Percentiles rank a stretch among this genome's conserved stretches.
Evolutionary conservation across 1,140 invertebrate species (phyloP).

Genomic region (Pachypeltis micranthus): DNA sequence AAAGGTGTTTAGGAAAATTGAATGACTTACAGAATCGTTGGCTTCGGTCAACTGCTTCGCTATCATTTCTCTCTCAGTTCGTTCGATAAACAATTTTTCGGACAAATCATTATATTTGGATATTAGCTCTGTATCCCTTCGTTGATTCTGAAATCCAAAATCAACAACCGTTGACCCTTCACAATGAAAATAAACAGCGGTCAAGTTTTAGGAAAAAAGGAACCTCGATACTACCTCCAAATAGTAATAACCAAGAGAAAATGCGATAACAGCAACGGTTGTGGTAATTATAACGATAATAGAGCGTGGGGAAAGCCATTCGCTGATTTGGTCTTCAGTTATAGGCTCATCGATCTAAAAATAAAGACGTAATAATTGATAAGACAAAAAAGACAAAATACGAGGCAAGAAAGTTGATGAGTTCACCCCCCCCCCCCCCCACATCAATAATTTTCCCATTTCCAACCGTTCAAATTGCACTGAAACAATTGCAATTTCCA

Average conservation of each 20-base stretch:
- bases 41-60: conserved; percentile 22
- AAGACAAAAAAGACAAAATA: too few species aligned
- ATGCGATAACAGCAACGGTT: conserved; percentile 52
- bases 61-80: conserved; percentile 20
- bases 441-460: too few species aligned
- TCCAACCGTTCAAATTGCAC: too few species aligned
- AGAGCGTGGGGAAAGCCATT: background rate
- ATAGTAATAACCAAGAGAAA: conserved; percentile 63
- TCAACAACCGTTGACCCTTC: conserved; percentile 20
- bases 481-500: too few species aligned
- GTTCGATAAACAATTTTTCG: conserved; percentile 29
- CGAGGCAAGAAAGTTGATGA: too few species aligned
- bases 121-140: conserved; percentile 46
- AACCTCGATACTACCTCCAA: conserved; percentile 40
- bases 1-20: background rate
- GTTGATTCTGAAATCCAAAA: conserved; percentile 38
- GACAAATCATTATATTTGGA: conserved; percentile 49
- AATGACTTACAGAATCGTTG: conserved; percentile 17
- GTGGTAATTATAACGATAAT: conserved; percentile 38
- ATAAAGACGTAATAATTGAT: too few species aligned
- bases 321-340: too few species aligned
- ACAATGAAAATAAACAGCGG: conserved; percentile 20
- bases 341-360: too few species aligned
- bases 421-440: too few species aligned
- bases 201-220: conserved; percentile 19